Conservation (phyloP, 2,113 vertebrate genomes). For the Mastomys natalensis region DNA sequence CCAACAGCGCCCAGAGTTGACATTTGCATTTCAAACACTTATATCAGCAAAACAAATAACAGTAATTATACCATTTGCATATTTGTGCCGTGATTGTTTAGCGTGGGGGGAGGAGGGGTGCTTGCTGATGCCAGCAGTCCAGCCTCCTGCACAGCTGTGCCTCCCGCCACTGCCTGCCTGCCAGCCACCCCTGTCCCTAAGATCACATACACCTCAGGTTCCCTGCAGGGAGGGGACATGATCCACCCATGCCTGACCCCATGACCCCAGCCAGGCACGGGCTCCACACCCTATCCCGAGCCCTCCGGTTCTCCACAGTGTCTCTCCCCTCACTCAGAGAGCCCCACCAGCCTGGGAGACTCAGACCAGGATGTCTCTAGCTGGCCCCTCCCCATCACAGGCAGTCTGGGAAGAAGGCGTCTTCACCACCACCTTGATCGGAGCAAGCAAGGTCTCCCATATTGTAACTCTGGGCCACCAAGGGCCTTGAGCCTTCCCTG, state of each 20-base stretch:
- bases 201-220: neutral
- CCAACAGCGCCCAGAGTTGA: conserved; percentile 77
- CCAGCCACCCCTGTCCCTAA: neutral
- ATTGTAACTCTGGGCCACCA: neutral
- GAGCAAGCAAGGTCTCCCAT: neutral
- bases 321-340: too few species aligned
- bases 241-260: neutral
- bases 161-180: neutral
- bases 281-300: neutral
- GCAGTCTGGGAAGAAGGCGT: neutral
- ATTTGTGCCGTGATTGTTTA: conserved; percentile 83
- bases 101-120: conserved; percentile 78
- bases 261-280: fast-evolving
- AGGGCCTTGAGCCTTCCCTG: neutral
- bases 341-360: neutral
- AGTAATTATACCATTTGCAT: conserved; percentile 89
- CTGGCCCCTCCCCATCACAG: fast-evolving
- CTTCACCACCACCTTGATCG: neutral
- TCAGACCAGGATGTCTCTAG: neutral
- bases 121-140: conserved; percentile 68
- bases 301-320: too few species aligned
- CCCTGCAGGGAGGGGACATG: neutral
- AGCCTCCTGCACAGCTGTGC: conserved; percentile 77
- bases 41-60: conserved; percentile 87
- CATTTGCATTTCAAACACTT: conserved; percentile 88